phyloP scores from a whole-genome alignment of 2,888 invertebrate species.

The Trissonchulus sp. region DNA sequence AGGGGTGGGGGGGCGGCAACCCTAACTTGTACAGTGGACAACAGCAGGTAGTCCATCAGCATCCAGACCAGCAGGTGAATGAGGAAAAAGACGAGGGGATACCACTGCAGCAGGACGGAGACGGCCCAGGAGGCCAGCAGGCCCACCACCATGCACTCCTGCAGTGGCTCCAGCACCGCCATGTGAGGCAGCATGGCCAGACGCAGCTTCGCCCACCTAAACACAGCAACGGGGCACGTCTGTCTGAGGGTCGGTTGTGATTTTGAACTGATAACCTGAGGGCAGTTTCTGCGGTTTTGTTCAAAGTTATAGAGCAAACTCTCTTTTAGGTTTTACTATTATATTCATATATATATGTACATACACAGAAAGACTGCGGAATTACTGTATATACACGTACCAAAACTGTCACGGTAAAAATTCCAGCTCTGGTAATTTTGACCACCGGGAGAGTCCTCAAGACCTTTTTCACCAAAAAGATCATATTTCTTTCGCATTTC shows the following conservation, averaged over 20 bases:
- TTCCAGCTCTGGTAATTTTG: conserved; percentile 71
- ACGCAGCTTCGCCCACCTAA: conserved; percentile 86
- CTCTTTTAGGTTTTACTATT: too few species aligned
- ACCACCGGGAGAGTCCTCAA: conserved; percentile 61
- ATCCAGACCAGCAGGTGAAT: conserved; percentile 91
- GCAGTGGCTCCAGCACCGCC: conserved; percentile 83
- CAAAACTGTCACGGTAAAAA: conserved; percentile 72
- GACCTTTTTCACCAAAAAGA: conserved; percentile 67
- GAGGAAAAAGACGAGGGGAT: conserved; percentile 81
- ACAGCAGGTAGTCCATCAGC: conserved; percentile 84
- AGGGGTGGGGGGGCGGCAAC: too few species aligned
- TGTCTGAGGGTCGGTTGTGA: too few species aligned
- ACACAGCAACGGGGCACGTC: too few species aligned
- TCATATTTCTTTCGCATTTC: conserved; percentile 72
- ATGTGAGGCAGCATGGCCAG: conserved; percentile 90
- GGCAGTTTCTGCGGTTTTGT: too few species aligned
- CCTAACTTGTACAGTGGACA: conserved; percentile 77
- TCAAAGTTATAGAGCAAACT: too few species aligned
- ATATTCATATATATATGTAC: too few species aligned
- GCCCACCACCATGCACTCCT: conserved; percentile 88
- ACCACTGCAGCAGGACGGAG: conserved; percentile 72
- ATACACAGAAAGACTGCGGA: too few species aligned
- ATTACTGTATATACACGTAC: too few species aligned
- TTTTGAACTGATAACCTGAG: too few species aligned
- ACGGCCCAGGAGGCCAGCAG: conserved; percentile 84